phyloP scores from a whole-genome alignment of 2,113 vertebrate species.

The Garra rufa region DNA sequence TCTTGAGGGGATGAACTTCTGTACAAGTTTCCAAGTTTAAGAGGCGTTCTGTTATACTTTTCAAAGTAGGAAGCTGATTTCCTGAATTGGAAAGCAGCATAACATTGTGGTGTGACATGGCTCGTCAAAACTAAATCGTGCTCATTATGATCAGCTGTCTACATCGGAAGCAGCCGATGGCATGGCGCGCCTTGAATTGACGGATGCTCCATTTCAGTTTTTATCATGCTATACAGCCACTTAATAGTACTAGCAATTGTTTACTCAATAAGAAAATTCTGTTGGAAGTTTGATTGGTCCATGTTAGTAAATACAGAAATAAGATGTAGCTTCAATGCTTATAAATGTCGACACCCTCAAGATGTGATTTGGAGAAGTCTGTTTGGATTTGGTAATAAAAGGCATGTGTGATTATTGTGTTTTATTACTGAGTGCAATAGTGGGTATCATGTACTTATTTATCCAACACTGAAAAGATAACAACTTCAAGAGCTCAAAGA shows the following conservation, averaged over 20 bases:
- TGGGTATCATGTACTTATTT: background rate
- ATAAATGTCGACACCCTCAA: background rate
- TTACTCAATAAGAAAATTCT: background rate
- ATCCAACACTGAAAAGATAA: background rate
- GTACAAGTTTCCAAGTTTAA: background rate
- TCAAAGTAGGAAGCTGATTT: background rate
- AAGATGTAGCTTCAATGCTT: background rate
- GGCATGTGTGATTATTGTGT: background rate
- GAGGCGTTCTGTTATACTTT: background rate
- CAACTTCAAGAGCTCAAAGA: background rate
- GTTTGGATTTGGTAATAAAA: background rate
- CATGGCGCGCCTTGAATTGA: background rate
- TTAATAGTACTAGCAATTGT: background rate
- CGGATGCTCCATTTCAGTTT: background rate
- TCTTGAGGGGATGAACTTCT: background rate
- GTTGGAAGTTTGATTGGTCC: background rate
- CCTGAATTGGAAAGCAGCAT: background rate
- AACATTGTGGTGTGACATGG: background rate
- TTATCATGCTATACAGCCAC: background rate
- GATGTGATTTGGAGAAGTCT: background rate
- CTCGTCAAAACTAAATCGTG: background rate
- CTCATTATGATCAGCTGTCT: background rate
- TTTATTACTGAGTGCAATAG: constrained; percentile 18
- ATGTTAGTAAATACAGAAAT: background rate
- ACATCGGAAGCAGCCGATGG: background rate